Conservation (phyloP, 2,888 invertebrate genomes). For the Drosophila peninsularis region DNA sequence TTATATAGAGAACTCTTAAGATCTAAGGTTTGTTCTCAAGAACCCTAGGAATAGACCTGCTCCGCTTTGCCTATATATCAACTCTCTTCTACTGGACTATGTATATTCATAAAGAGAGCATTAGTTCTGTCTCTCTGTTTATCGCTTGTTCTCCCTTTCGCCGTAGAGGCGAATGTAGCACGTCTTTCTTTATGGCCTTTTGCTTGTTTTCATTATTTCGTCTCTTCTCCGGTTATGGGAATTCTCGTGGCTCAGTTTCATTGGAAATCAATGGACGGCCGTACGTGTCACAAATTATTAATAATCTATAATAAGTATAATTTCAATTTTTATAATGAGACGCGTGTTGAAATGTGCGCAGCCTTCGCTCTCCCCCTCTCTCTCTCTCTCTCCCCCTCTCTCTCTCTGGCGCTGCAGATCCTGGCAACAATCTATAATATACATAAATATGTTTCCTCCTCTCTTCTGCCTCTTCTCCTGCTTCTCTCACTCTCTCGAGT, state of each 20-base stretch:
- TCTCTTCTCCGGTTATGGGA: conserved; percentile 12
- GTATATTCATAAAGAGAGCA: no score
- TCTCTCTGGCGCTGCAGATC: conserved; percentile 26
- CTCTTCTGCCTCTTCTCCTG: background rate
- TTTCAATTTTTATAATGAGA: conserved; percentile 76
- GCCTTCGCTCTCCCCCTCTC: background rate
- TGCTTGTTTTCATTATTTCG: background rate
- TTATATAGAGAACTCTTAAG: no score
- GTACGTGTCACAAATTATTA: conserved; percentile 79
- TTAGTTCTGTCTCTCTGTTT: no score
- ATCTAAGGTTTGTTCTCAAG: no score
- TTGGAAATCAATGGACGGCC: conserved; percentile 60
- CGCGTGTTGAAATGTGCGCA: conserved; percentile 69
- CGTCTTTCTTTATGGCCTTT: conserved; percentile 23
- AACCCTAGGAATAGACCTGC: no score
- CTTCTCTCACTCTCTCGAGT: conserved; percentile 4
- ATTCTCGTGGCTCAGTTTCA: conserved; percentile 48
- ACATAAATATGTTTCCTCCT: background rate
- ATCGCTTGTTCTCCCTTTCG: no score
- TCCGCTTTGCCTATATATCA: no score
- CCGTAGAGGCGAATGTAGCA: conserved; percentile 9
- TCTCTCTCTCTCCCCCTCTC: background rate
- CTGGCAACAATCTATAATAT: conserved; percentile 19
- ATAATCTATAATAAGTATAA: conserved; percentile 78
- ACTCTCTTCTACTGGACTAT: no score